phyloP scores from a whole-genome alignment of 2,888 invertebrate genomes.

The Hydroisotoma schaefferi region DNA sequence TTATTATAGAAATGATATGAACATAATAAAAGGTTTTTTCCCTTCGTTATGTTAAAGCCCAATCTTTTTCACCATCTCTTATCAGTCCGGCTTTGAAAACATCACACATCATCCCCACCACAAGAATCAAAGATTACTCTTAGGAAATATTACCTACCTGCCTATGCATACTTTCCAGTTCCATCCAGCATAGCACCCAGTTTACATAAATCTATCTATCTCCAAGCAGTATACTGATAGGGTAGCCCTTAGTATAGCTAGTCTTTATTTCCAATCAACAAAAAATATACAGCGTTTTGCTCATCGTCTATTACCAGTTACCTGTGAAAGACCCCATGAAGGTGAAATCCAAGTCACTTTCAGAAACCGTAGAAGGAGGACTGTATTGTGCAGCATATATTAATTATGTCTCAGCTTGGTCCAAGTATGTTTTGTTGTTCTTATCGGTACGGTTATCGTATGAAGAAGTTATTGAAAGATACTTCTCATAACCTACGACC shows the following conservation, averaged over 20 bases:
- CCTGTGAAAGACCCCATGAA: no score
- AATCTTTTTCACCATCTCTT: slow-evolving; percentile 22
- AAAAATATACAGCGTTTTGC: no score
- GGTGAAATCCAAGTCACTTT: no score
- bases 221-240: no score
- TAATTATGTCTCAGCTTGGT: not conserved
- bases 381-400: not conserved
- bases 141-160: no score
- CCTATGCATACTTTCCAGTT: no score
- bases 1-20: not conserved
- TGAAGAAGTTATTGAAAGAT: slow-evolving; percentile 7
- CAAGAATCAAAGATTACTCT: slow-evolving; percentile 2
- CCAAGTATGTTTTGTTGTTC: slow-evolving; percentile 1
- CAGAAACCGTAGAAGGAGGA: not conserved
- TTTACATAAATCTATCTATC: no score
- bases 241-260: no score
- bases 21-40: slow-evolving; percentile 1
- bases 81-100: slow-evolving; percentile 19
- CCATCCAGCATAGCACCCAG: no score
- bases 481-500: slow-evolving; percentile 18
- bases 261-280: no score
- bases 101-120: slow-evolving; percentile 11
- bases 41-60: not conserved
- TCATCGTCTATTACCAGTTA: no score
- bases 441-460: not conserved